Percentiles rank a stretch among this genome's conserved stretches.
These are phyloP conservation scores for Sarcophaga bullata DNA, from an alignment of 1,140 invertebrate species.

Conservation along the genomic window DNA sequence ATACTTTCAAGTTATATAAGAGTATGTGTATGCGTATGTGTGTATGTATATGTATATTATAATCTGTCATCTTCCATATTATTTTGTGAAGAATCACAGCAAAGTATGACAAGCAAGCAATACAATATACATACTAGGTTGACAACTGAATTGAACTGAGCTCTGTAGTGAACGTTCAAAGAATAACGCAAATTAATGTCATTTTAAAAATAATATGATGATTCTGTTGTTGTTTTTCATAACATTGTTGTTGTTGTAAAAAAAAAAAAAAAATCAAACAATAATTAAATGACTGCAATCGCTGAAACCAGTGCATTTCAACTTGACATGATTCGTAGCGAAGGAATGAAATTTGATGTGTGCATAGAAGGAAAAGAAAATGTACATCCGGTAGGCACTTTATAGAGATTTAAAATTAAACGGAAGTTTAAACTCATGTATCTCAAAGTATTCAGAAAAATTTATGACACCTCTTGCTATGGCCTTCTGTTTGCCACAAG, in stretches of 20 bases:
- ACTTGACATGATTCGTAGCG: not conserved
- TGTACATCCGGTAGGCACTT: too few relatives aligned
- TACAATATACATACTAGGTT: constrained; percentile 9
- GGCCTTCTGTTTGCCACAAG: too few relatives aligned
- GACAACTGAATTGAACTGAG: not conserved
- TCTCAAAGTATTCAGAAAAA: too few relatives aligned
- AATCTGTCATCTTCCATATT: constrained; percentile 12
- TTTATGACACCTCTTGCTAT: too few relatives aligned
- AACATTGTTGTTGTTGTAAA: too few relatives aligned
- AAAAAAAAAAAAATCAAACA: not conserved
- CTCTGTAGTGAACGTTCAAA: not conserved
- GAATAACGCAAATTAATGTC: constrained; percentile 15
- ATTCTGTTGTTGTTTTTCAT: too few relatives aligned
- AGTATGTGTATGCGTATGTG: not conserved
- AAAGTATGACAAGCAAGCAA: not conserved
- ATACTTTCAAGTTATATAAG: too few relatives aligned
- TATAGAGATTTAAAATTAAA: too few relatives aligned
- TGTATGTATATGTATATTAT: not conserved
- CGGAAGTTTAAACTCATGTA: too few relatives aligned
- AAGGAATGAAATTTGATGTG: too few relatives aligned
- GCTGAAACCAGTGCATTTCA: not conserved
- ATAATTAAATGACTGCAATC: not conserved
- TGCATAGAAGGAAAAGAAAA: too few relatives aligned
- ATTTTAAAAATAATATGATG: not conserved
- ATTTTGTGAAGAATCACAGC: constrained; percentile 9